These are phyloP conservation scores for Syritta pipiens DNA, from an alignment of 2,888 invertebrate genomes.

Conservation along the genomic window DNA sequence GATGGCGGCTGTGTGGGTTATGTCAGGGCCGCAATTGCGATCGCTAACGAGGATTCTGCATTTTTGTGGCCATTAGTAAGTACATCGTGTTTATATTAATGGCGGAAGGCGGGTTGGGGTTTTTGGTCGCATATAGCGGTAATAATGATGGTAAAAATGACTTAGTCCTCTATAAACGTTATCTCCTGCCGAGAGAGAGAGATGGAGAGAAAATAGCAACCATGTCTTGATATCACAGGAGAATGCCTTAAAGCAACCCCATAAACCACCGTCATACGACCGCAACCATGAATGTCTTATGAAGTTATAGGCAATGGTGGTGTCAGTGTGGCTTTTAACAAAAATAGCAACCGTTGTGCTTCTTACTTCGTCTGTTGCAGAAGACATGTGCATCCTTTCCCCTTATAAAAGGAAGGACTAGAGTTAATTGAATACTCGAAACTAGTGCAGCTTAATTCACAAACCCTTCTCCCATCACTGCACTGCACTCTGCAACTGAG, in stretches of 20 bases:
- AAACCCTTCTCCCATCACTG: background rate
- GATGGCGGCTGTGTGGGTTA: slow-evolving; percentile 37
- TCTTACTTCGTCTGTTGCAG: background rate
- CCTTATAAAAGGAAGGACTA: slow-evolving; percentile 11
- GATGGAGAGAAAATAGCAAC: background rate
- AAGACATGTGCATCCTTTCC: background rate
- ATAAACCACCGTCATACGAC: background rate
- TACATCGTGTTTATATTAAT: slow-evolving; percentile 50
- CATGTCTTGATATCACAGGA: slow-evolving; percentile 23
- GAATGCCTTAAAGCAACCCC: slow-evolving; percentile 31
- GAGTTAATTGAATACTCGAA: slow-evolving; percentile 56
- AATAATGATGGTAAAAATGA: slow-evolving; percentile 52
- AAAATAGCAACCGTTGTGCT: slow-evolving; percentile 5
- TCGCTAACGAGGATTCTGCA: slow-evolving; percentile 48
- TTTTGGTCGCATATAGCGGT: slow-evolving; percentile 51
- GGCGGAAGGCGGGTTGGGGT: slow-evolving; percentile 21
- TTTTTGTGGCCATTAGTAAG: slow-evolving; percentile 56
- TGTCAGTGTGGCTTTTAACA: background rate
- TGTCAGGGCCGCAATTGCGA: slow-evolving; percentile 46
- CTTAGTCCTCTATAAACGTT: slow-evolving; percentile 11
- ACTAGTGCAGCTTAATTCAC: slow-evolving; percentile 37
- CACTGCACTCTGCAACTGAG: slow-evolving; percentile 58
- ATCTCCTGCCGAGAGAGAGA: background rate
- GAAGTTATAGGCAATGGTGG: background rate
- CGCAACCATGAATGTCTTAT: background rate